phyloP scores from a whole-genome alignment of 2,888 invertebrate genomes.

The Drosophila neotestacea region DNA sequence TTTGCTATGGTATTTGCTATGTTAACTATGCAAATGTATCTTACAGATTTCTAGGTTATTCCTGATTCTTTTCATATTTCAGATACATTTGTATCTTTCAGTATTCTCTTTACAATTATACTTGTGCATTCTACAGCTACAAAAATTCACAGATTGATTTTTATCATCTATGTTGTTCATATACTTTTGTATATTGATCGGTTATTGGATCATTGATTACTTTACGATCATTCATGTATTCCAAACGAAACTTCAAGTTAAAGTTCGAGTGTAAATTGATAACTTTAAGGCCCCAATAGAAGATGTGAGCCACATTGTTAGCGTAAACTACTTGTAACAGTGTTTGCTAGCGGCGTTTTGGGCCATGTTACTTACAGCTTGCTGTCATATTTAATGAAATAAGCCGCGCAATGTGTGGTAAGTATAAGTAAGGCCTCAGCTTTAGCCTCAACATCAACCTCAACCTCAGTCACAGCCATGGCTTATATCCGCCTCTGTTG shows the following conservation, averaged over 20 bases:
- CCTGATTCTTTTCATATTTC: no score
- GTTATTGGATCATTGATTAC: no score
- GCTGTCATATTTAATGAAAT: conserved; percentile 68
- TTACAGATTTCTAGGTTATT: no score
- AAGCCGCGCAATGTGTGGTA: conserved; percentile 47
- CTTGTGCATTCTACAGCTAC: no score
- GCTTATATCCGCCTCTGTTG: conserved; percentile 6
- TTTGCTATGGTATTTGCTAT: no score
- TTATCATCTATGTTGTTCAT: no score
- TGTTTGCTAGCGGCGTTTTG: conserved; percentile 47
- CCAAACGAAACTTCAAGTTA: neutral
- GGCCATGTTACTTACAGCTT: conserved; percentile 49
- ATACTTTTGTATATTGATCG: no score
- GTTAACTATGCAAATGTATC: no score
- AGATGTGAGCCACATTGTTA: conserved; percentile 63
- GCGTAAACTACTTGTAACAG: conserved; percentile 42
- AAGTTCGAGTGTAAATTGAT: neutral
- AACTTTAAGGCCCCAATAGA: neutral
- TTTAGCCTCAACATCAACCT: neutral
- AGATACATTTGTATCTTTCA: no score
- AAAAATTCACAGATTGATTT: no score
- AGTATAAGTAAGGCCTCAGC: conserved; percentile 17
- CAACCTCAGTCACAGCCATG: neutral
- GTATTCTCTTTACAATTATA: no score
- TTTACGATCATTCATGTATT: neutral